These are phyloP conservation scores for Neodiprion lecontei DNA, from an alignment of 1,140 invertebrate species.

Conservation along the genomic window DNA sequence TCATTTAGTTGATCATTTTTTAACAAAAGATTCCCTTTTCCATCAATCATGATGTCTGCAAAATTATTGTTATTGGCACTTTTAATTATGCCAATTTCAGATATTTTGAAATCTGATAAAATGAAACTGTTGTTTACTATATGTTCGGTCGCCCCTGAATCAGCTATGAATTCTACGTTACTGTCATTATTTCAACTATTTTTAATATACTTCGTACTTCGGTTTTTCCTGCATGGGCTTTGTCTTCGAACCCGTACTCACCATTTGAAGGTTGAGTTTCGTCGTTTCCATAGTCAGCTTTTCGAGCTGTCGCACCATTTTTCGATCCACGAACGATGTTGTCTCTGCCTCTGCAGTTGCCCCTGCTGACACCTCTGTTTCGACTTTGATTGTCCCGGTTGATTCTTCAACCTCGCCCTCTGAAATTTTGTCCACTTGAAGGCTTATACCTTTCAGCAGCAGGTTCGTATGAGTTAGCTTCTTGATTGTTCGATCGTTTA, in stretches of 20 bases:
- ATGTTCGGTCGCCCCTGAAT: constrained; percentile 30
- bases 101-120: constrained; percentile 28
- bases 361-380: background rate
- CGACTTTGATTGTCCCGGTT: constrained; percentile 22
- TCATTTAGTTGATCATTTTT: constrained; percentile 13
- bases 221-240: constrained; percentile 2
- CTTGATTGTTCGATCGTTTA: constrained; percentile 21
- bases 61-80: constrained; percentile 30
- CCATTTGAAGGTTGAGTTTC: background rate
- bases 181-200: constrained; percentile 14
- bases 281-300: constrained; percentile 26
- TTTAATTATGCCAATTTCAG: constrained; percentile 17
- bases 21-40: constrained; percentile 23
- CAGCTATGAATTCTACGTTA: constrained; percentile 20
- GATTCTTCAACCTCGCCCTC: constrained; percentile 15
- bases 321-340: constrained; percentile 12
- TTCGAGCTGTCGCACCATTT: constrained; percentile 20
- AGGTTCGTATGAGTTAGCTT: constrained; percentile 19
- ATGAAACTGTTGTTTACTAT: constrained; percentile 26
- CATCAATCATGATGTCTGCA: constrained; percentile 27
- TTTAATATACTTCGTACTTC: constrained; percentile 20
- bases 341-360: constrained; percentile 15
- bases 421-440: constrained; percentile 7
- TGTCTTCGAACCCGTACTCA: constrained; percentile 12
- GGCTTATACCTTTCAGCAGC: constrained; percentile 18